A percentile compares a stretch with the other conserved stretches of the same genome.
phyloP scores from a whole-genome alignment of 2,888 invertebrate genomes.

The Caenorhabditis uteleia region DNA sequence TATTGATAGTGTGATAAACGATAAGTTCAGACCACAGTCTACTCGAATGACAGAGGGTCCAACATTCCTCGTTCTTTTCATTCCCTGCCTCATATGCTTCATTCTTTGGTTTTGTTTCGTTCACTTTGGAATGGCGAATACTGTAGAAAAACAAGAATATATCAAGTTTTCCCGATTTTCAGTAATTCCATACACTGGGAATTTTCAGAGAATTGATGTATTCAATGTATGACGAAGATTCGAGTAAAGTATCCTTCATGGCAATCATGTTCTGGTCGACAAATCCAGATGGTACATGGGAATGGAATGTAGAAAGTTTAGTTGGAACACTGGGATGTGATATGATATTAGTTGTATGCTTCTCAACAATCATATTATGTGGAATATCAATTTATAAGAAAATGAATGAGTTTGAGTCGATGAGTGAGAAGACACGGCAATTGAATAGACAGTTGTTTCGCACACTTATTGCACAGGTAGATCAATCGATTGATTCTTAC shows the following conservation, averaged over 20 bases:
- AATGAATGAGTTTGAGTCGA: slow-evolving; percentile 1
- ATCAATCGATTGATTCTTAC: too few species aligned
- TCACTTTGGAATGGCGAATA: slow-evolving; percentile 15
- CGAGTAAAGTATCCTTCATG: slow-evolving; percentile 10
- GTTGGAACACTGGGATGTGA: slow-evolving; percentile 12
- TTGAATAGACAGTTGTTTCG: slow-evolving; percentile 19
- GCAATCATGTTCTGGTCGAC: slow-evolving; percentile 20
- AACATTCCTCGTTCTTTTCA: slow-evolving; percentile 5
- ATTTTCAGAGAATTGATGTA: slow-evolving; percentile 10
- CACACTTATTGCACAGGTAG: slow-evolving; percentile 16
- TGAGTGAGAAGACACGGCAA: slow-evolving; percentile 16
- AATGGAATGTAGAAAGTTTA: slow-evolving; percentile 2
- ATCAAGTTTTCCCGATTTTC: slow-evolving; percentile 7
- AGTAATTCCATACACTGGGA: too few species aligned
- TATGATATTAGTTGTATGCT: slow-evolving; percentile 9
- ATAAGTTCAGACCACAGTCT: slow-evolving; percentile 9
- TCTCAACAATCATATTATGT: slow-evolving; percentile 16
- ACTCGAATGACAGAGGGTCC: slow-evolving; percentile 3
- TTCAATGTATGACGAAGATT: slow-evolving; percentile 6
- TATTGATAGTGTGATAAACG: too few species aligned
- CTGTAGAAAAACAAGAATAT: slow-evolving; percentile 16
- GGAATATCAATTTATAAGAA: slow-evolving; percentile 7
- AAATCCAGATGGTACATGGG: slow-evolving; percentile 1
- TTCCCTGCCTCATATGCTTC: slow-evolving; percentile 16
- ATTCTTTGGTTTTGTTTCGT: slow-evolving; percentile 13